These are phyloP conservation scores for Lordiphosa collinella DNA, from an alignment of 1,140 invertebrate genomes.

Conservation along the genomic window DNA sequence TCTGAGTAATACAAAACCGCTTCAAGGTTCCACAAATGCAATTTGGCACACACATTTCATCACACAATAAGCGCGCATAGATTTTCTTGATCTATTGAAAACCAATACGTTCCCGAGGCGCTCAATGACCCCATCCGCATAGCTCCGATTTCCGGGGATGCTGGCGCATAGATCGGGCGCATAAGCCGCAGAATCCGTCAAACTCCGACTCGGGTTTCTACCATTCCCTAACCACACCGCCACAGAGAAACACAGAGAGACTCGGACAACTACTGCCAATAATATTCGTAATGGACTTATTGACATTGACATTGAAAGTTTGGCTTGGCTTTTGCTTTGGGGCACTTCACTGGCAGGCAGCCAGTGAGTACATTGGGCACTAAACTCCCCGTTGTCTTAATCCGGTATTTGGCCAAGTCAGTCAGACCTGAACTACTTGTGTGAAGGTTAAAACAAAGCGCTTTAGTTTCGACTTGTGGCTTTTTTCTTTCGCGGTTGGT, in stretches of 20 bases:
- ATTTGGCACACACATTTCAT: no score
- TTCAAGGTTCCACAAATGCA: no score
- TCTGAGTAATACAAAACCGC: no score
- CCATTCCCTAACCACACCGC: no score
- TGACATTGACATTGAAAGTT: conserved; percentile 77
- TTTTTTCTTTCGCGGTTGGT: conserved; percentile 25
- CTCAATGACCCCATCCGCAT: no score
- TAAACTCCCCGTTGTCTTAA: conserved; percentile 31
- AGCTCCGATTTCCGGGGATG: no score
- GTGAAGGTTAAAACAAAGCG: conserved; percentile 48
- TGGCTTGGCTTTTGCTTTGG: conserved; percentile 29
- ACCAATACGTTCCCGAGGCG: no score
- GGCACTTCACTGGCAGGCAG: conserved; percentile 9
- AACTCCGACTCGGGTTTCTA: no score
- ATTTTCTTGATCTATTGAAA: no score
- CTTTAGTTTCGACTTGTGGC: conserved; percentile 42
- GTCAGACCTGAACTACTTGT: conserved; percentile 46
- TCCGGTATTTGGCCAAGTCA: conserved; percentile 38
- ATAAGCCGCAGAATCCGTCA: no score
- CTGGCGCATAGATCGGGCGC: no score
- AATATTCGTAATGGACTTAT: conserved; percentile 30
- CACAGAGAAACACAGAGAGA: conserved; percentile 1
- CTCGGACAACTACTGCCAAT: conserved; percentile 23
- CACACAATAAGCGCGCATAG: no score
- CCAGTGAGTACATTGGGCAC: conserved; percentile 25